Conservation (phyloP, 1,140 invertebrate genomes). For the Drosophila cardini region DNA sequence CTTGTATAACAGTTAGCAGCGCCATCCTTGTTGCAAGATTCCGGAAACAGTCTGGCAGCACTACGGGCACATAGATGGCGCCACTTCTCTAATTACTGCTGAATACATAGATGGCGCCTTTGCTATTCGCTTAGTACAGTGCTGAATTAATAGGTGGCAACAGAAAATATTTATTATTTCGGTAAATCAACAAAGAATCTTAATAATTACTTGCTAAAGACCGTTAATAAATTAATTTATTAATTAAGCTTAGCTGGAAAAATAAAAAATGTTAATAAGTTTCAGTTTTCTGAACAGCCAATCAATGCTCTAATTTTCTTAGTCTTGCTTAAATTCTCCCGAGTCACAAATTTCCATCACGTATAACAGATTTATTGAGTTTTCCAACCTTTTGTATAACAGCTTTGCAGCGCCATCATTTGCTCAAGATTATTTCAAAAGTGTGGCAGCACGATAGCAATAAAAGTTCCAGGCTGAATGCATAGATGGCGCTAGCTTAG, state of each 20-base stretch:
- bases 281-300: too few species aligned
- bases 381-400: slow-evolving; percentile 20
- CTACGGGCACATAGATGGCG: background rate
- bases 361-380: background rate
- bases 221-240: too few species aligned
- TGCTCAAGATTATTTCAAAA: background rate
- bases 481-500: slow-evolving; percentile 17
- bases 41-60: background rate
- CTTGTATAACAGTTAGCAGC: slow-evolving; percentile 6
- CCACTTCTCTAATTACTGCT: background rate
- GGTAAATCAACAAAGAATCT: too few species aligned
- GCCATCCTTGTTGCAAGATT: background rate
- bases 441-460: background rate
- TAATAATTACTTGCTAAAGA: too few species aligned
- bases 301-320: too few species aligned
- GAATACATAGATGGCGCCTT: background rate
- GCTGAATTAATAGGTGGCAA: slow-evolving; percentile 5
- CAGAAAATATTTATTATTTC: too few species aligned
- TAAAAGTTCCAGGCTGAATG: background rate
- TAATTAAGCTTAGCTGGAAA: too few species aligned
- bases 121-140: background rate
- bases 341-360: background rate
- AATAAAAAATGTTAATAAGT: too few species aligned
- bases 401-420: slow-evolving; percentile 9
- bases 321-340: too few species aligned